These are phyloP conservation scores for Leptoteleia sp. DNA, from an alignment of 1,140 invertebrate genomes.

Conservation along the genomic window DNA sequence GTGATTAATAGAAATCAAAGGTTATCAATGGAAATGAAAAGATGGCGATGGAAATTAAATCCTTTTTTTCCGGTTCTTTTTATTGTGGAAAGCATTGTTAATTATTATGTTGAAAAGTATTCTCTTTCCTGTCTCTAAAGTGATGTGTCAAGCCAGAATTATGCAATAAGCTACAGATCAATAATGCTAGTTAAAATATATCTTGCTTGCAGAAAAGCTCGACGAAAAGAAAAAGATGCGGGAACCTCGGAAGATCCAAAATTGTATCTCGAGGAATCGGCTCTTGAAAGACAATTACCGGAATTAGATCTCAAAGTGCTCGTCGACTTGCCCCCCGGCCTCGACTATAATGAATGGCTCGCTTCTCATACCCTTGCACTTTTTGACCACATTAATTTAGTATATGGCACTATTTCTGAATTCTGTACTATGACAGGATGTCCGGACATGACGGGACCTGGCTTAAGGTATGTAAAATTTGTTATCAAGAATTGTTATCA, in stretches of 20 bases:
- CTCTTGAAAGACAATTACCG: conserved; percentile 94
- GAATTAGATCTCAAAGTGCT: conserved; percentile 95
- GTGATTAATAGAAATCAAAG: no score
- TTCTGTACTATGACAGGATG: conserved; percentile 97
- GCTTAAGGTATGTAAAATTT: conserved; percentile 92
- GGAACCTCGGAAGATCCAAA: conserved; percentile 92
- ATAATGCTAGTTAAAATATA: conserved; percentile 4
- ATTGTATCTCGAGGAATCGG: conserved; percentile 96
- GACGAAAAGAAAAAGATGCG: conserved; percentile 96
- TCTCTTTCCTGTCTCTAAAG: no score
- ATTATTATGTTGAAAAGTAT: no score
- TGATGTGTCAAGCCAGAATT: no score
- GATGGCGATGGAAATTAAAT: no score
- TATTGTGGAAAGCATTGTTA: no score
- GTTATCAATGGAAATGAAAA: no score
- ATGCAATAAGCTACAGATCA: no score
- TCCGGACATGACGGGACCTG: conserved; percentile 96
- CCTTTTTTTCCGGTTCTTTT: no score
- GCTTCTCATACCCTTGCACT: conserved; percentile 98
- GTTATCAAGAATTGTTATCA: no score
- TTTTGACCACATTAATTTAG: conserved; percentile 98
- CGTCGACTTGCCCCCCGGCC: conserved; percentile 94
- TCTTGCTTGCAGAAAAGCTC: conserved; percentile 91
- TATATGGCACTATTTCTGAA: conserved; percentile 98
- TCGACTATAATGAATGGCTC: conserved; percentile 99